Evolutionary conservation across 2,888 invertebrate species (phyloP).

Genomic region (Adela reaumurella): DNA sequence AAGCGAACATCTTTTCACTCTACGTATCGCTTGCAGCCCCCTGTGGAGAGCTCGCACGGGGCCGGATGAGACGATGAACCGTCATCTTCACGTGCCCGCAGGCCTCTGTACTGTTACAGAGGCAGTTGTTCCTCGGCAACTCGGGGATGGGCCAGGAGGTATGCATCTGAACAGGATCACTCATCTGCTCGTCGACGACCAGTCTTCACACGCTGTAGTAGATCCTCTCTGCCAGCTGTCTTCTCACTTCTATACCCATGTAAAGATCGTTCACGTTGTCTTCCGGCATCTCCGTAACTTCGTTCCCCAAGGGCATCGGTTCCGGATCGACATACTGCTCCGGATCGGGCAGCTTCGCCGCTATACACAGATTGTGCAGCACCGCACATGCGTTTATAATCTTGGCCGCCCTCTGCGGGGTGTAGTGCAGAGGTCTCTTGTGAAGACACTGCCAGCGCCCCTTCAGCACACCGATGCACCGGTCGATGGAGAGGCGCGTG

Average conservation of each 20-base stretch:
- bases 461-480: conserved; percentile 26
- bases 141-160: background rate
- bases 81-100: too few relatives aligned
- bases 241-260: conserved; percentile 27
- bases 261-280: conserved; percentile 30
- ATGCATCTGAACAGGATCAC: too few relatives aligned
- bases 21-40: too few relatives aligned
- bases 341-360: conserved; percentile 22
- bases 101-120: too few relatives aligned
- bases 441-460: conserved; percentile 28
- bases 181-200: too few relatives aligned
- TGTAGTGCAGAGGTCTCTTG: conserved; percentile 27
- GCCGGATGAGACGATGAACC: too few relatives aligned
- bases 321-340: conserved; percentile 20
- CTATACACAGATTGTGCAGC: conserved; percentile 25
- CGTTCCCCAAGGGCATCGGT: conserved; percentile 19
- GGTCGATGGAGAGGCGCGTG: conserved; percentile 25
- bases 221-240: conserved; percentile 28
- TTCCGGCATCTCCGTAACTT: conserved; percentile 24
- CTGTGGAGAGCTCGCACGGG: too few relatives aligned
- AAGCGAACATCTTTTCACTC: too few relatives aligned
- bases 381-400: conserved; percentile 34
- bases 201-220: conserved; percentile 23
- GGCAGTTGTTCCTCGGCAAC: background rate
- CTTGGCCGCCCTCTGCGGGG: conserved; percentile 28